Conservation (phyloP, 2,888 invertebrate species). For the Allygus modestus region DNA sequence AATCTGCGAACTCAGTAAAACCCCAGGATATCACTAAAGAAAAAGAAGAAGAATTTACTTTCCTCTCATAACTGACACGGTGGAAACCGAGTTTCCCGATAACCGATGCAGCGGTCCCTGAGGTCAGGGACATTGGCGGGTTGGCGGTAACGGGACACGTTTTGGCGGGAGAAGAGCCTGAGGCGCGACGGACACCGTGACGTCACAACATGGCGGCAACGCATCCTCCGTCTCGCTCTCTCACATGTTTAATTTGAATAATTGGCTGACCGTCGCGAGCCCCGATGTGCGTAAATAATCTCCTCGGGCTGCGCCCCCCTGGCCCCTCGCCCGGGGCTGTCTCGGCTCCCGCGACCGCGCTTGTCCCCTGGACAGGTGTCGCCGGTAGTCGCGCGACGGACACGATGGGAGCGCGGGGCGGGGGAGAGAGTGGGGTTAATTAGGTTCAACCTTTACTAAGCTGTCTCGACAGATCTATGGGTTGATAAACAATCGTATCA, state of each 20-base stretch:
- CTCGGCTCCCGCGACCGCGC: background rate
- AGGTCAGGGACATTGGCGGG: constrained; percentile 46
- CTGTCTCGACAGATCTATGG: too few species aligned
- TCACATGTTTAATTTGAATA: constrained; percentile 56
- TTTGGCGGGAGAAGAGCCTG: constrained; percentile 6
- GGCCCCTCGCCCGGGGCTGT: constrained; percentile 5
- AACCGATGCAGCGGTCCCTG: background rate
- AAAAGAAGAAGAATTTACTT: too few species aligned
- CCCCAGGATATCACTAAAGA: too few species aligned
- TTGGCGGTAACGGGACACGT: constrained; percentile 36
- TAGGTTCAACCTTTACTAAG: too few species aligned
- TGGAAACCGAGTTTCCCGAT: background rate
- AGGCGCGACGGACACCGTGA: constrained; percentile 35
- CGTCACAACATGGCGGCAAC: constrained; percentile 53
- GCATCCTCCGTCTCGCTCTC: constrained; percentile 38
- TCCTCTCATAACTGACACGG: too few species aligned
- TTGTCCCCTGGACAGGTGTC: background rate
- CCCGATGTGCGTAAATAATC: constrained; percentile 57
- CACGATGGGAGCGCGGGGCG: too few species aligned
- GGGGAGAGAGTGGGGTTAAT: too few species aligned
- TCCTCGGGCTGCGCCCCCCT: constrained; percentile 45
- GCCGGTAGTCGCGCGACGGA: background rate
- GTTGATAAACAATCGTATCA: too few species aligned
- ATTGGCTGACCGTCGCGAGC: constrained; percentile 45
- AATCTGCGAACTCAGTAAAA: too few species aligned